Evolutionary conservation across 2,113 vertebrate genomes (phyloP), one percentile per base, ranked within the genome.

Genomic region (Blennius ocellaris): DNA sequence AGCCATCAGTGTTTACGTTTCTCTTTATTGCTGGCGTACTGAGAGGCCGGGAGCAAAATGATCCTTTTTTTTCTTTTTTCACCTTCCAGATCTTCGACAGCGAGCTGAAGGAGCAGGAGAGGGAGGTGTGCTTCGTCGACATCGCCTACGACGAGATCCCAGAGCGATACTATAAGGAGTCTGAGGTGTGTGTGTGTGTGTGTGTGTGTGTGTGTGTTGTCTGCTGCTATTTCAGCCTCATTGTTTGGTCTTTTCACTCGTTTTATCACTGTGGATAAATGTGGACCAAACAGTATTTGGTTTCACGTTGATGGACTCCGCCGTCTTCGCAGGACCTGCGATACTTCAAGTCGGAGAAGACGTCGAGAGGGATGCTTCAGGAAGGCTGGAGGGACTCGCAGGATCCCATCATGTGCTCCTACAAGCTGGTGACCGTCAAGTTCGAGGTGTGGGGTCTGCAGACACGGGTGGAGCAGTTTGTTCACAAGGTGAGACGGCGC

Each of bases 381-480:
- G 97, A 99, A 85, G 98, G 96, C 72, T 99, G 98, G 98, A 94
- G 96, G 86, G 96, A 99, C 8, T 95, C 87, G 1, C 96, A 98
- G 77, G 92, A 97, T 48, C 97, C 98, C 17, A 96, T 99, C 89
- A 99, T 99, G 97, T 99, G 98, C 78, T 99, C 98, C 21, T 99
- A 99, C 91, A 99, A 99, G 88, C 93, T 99, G 79, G 97, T 99
- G 90, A 97, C 97, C 0, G 97, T 98, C 82, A 99, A 99, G 92
- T 99, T 99, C 17, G 97, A 99, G 92, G 97, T 99, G 85, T 99
- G 98, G 98, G 97, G 98, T 52, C 96, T 99, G 86, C 98, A 99
- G 90, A 99, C 96, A 11, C 95, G 97, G 68, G 97, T 99, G 87
- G 97, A 99, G 90, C 98, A 99, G 79, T 99, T 98, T 87, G 96